These are phyloP conservation scores for Acropternis orthonyx DNA, from an alignment of 2,797 vertebrate genomes.

Conservation along the genomic window DNA sequence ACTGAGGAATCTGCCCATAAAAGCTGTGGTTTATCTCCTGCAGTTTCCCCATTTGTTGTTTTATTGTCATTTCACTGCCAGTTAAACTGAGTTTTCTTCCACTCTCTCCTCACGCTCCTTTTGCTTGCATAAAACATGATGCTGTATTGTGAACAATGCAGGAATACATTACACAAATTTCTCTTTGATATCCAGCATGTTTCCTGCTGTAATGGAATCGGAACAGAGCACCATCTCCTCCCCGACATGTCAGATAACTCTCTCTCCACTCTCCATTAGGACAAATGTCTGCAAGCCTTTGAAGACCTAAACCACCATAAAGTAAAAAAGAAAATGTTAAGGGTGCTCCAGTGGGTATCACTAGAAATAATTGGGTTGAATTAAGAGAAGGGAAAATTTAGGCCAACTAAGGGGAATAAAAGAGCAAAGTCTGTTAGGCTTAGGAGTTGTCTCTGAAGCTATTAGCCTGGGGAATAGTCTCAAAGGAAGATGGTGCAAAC, in stretches of 20 bases:
- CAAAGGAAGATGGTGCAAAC: conserved; percentile 42
- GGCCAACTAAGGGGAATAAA: conserved; percentile 49
- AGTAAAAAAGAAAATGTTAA: conserved; percentile 58
- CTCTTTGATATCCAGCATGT: conserved; percentile 75
- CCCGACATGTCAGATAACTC: conserved; percentile 68
- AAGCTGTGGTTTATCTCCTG: conserved; percentile 60
- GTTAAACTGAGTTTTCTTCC: conserved; percentile 55
- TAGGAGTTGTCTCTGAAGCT: conserved; percentile 12
- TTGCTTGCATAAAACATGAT: conserved; percentile 80
- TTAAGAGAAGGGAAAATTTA: conserved; percentile 30
- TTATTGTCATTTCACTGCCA: conserved; percentile 64
- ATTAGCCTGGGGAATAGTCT: conserved; percentile 43
- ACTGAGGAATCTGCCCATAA: conserved; percentile 21
- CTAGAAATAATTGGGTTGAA: conserved; percentile 49
- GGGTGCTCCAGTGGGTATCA: conserved; percentile 65
- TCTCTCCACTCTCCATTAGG: conserved; percentile 68
- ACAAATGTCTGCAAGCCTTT: conserved; percentile 67
- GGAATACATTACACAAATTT: conserved; percentile 82
- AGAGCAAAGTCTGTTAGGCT: conserved; percentile 48
- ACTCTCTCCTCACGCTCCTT: conserved; percentile 26
- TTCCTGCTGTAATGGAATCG: conserved; percentile 76
- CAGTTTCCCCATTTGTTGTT: conserved; percentile 47
- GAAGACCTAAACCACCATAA: conserved; percentile 58
- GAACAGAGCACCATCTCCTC: conserved; percentile 71
- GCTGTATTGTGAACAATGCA: conserved; percentile 70